phyloP scores from a whole-genome alignment of 30 jellyfish, hydroid and myxozoan species.

The Hydractinia symbiolongicarpus region DNA sequence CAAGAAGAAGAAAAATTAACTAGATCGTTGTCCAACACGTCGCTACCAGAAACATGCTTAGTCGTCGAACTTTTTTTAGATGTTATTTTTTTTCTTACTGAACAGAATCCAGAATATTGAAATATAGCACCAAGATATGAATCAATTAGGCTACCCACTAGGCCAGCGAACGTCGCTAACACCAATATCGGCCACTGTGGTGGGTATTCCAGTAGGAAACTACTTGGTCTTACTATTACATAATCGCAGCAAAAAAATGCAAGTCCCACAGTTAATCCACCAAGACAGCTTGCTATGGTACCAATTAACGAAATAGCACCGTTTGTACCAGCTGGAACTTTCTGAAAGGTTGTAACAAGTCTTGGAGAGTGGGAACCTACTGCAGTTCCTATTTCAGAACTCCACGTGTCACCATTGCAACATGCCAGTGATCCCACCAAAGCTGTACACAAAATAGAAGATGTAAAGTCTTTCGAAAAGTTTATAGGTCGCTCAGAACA shows the following conservation, averaged over 20 bases:
- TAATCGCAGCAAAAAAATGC: conserved; percentile 20
- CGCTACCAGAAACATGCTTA: conserved; percentile 55
- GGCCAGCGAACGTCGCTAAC: conserved; percentile 51
- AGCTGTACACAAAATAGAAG: conserved; percentile 48
- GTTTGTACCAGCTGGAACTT: conserved; percentile 80
- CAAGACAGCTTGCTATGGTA: conserved; percentile 53
- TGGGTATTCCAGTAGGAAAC: conserved; percentile 40
- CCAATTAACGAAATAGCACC: conserved; percentile 80
- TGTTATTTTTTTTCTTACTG: conserved; percentile 48
- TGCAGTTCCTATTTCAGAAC: conserved; percentile 92
- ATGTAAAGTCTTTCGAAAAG: conserved; percentile 64
- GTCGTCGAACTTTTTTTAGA: conserved; percentile 37
- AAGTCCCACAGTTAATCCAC: conserved; percentile 66
- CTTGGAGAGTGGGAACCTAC: conserved; percentile 62
- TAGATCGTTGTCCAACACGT: conserved; percentile 38
- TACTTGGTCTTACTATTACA: conserved; percentile 15
- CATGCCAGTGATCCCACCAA: conserved; percentile 75
- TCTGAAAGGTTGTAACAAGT: conserved; percentile 57
- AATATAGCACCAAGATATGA: conserved; percentile 76
- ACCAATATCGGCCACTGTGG: conserved; percentile 68
- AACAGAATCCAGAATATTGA: conserved; percentile 79
- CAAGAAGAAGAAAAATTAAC: conserved; percentile 63
- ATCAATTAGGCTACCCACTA: conserved; percentile 70
- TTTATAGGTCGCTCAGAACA: conserved; percentile 63
- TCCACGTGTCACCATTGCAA: conserved; percentile 93